Conservation (phyloP, 2,113 vertebrate species). For the Albula goreensis region DNA sequence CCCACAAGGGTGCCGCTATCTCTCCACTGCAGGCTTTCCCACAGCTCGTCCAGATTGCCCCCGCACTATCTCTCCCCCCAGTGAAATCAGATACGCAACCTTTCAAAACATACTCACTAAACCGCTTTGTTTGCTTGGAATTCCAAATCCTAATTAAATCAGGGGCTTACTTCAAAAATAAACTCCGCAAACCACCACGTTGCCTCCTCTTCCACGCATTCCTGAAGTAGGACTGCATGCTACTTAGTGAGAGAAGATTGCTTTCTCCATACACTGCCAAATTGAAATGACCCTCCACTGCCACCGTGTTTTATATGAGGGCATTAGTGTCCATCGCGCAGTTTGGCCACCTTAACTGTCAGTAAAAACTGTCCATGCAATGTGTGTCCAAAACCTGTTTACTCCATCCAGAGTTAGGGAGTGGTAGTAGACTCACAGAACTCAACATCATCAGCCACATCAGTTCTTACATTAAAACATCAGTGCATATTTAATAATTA, state of each 20-base stretch:
- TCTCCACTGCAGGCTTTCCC: not conserved
- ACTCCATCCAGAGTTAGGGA: too few relatives aligned
- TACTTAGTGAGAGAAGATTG: slow-evolving; percentile 2
- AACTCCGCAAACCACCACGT: slow-evolving; percentile 5
- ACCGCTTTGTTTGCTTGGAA: slow-evolving; percentile 17
- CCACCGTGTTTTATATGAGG: not conserved
- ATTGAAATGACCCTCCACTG: slow-evolving; percentile 17
- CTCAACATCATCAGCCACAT: too few relatives aligned
- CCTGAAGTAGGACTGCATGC: not conserved
- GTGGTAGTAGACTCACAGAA: too few relatives aligned
- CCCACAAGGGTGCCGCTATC: not conserved
- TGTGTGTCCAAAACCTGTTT: too few relatives aligned
- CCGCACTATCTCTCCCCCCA: not conserved
- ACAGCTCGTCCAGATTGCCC: not conserved
- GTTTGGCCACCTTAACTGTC: too few relatives aligned
- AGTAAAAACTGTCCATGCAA: too few relatives aligned
- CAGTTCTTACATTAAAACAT: too few relatives aligned
- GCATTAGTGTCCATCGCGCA: not conserved
- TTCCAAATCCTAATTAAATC: slow-evolving; percentile 32
- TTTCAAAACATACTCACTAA: slow-evolving; percentile 23
- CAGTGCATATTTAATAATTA: too few relatives aligned
- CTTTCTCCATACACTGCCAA: slow-evolving; percentile 17
- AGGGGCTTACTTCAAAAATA: slow-evolving; percentile 13
- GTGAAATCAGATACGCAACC: slow-evolving; percentile 14
- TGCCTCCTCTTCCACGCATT: slow-evolving; percentile 6